Conservation (phyloP, 2,113 vertebrate species). For the Shinisaurus crocodilurus region DNA sequence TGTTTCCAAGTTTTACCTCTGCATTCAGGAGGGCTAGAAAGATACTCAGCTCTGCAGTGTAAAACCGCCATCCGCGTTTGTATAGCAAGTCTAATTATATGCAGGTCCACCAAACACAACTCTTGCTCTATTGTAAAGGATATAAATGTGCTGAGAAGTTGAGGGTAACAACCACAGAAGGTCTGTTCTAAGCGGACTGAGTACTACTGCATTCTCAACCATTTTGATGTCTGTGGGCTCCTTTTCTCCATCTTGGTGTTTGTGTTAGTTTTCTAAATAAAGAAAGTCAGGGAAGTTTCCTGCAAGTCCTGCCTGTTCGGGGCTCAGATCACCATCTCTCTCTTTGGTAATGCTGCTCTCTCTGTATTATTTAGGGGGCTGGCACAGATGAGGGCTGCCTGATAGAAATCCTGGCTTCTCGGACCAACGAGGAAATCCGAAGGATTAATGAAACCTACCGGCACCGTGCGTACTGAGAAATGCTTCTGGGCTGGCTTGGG, state of each 20-base stretch:
- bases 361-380: conserved; percentile 81
- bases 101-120: neutral
- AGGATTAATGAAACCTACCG: conserved; percentile 81
- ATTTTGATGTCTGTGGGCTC: neutral
- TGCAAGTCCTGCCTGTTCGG: neutral
- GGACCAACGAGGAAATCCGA: conserved; percentile 81
- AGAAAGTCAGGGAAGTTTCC: neutral
- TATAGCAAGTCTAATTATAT: neutral
- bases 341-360: neutral
- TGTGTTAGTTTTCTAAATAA: neutral
- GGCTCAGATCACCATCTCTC: no score
- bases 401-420: conserved; percentile 95
- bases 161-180: neutral
- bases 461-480: conserved; percentile 73
- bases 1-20: neutral
- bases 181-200: neutral
- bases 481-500: neutral
- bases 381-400: conserved; percentile 96
- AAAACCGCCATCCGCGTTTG: neutral
- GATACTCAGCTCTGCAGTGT: no score
- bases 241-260: neutral
- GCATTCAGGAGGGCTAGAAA: neutral
- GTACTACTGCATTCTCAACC: neutral
- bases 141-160: no score
- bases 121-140: neutral